Conservation (phyloP, 2,888 invertebrate genomes). For the Ariolimax columbianus region DNA sequence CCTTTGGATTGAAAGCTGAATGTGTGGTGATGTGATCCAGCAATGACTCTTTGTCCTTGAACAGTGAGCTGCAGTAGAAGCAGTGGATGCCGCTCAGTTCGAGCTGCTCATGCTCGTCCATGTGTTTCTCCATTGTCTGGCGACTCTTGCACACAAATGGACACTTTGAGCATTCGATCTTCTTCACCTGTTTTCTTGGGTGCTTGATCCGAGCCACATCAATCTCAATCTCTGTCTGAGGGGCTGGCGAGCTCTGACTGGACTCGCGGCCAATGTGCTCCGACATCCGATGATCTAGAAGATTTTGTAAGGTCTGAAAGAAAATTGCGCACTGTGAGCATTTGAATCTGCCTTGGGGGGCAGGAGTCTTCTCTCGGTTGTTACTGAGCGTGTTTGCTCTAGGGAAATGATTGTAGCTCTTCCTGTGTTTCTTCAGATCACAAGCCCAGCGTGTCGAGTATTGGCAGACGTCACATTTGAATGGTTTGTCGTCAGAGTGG, state of each 20-base stretch:
- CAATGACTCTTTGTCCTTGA: conserved; percentile 65
- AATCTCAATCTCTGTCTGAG: conserved; percentile 48
- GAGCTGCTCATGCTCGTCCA: conserved; percentile 66
- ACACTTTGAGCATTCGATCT: conserved; percentile 71
- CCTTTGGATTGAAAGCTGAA: conserved; percentile 67
- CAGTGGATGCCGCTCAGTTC: conserved; percentile 65
- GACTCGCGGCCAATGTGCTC: conserved; percentile 60
- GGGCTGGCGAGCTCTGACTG: conserved; percentile 50
- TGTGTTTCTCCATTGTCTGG: conserved; percentile 65
- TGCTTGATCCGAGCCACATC: conserved; percentile 57
- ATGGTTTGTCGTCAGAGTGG: conserved; percentile 77
- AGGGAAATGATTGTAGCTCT: conserved; percentile 71
- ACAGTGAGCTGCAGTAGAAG: conserved; percentile 70
- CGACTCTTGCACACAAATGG: conserved; percentile 69
- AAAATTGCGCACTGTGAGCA: conserved; percentile 69
- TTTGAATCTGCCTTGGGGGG: conserved; percentile 58
- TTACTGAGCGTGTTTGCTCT: conserved; percentile 44
- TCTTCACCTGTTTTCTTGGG: conserved; percentile 64
- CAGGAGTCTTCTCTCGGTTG: conserved; percentile 56
- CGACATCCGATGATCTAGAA: conserved; percentile 67
- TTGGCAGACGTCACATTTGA: conserved; percentile 73
- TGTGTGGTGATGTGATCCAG: conserved; percentile 71
- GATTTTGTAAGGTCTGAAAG: conserved; percentile 63
- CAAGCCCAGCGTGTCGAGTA: conserved; percentile 78
- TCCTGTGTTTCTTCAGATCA: conserved; percentile 77